phyloP scores from a whole-genome alignment of 2,888 invertebrate species.

The Chymomyza amoena region DNA sequence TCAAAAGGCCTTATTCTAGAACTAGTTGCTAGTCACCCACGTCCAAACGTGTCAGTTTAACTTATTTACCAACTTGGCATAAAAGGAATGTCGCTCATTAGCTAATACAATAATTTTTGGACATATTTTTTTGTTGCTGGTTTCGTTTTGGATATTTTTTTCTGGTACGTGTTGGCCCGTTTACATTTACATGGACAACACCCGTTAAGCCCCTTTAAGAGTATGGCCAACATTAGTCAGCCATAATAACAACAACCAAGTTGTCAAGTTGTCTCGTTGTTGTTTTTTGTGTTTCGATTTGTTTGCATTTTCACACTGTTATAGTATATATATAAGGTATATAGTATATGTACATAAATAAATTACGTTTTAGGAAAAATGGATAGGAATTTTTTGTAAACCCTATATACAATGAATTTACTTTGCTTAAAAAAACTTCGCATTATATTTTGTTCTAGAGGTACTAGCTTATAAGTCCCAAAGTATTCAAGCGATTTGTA shows the following conservation, averaged over 20 bases:
- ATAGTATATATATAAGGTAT: no score
- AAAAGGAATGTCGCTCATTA: neutral
- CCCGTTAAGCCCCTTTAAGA: neutral
- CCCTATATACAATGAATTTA: no score
- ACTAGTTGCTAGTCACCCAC: neutral
- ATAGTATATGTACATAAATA: no score
- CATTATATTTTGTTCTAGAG: no score
- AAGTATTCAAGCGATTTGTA: no score
- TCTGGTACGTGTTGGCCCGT: no score
- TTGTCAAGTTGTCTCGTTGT: neutral
- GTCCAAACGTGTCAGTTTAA: neutral
- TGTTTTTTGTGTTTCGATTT: conserved; percentile 48
- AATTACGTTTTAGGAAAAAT: no score
- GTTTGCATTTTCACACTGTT: conserved; percentile 59
- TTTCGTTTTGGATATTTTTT: no score
- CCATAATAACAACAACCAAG: neutral
- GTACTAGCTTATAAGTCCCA: no score
- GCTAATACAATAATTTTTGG: neutral
- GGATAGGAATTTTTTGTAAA: no score
- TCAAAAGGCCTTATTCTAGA: neutral
- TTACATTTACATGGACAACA: neutral
- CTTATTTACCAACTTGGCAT: neutral
- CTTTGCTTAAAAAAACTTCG: no score
- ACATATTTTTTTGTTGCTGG: neutral
- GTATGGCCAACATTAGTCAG: neutral